Conservation (phyloP, 2,797 vertebrate species). For the Oreortyx pictus region DNA sequence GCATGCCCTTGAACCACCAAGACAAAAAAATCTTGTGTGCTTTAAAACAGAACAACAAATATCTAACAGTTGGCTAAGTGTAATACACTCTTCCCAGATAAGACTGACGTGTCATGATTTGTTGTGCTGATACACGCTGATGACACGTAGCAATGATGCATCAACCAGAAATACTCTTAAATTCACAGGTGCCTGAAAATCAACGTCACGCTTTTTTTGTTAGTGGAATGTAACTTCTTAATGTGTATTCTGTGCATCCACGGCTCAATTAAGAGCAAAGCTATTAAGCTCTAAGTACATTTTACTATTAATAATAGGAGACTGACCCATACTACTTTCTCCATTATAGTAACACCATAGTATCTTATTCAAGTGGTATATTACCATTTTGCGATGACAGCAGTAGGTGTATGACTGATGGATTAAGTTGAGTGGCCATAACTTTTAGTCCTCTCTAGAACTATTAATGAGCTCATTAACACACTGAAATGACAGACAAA, state of each 20-base stretch:
- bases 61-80: background rate
- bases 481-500: background rate
- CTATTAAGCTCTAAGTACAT: background rate
- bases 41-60: background rate
- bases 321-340: background rate
- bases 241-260: background rate
- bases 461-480: background rate
- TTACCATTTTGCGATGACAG: background rate
- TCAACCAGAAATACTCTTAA: background rate
- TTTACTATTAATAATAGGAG: background rate
- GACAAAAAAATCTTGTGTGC: background rate
- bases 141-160: background rate
- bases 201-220: background rate
- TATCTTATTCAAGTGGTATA: background rate
- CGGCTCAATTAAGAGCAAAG: background rate
- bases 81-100: background rate
- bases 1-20: background rate
- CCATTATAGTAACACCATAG: background rate
- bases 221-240: background rate
- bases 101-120: background rate
- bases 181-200: background rate
- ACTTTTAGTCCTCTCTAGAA: background rate
- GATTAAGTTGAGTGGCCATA: background rate
- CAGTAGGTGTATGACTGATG: background rate
- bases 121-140: background rate